These are phyloP conservation scores for Allacma fusca DNA, from an alignment of 2,888 invertebrate genomes.

Conservation along the genomic window DNA sequence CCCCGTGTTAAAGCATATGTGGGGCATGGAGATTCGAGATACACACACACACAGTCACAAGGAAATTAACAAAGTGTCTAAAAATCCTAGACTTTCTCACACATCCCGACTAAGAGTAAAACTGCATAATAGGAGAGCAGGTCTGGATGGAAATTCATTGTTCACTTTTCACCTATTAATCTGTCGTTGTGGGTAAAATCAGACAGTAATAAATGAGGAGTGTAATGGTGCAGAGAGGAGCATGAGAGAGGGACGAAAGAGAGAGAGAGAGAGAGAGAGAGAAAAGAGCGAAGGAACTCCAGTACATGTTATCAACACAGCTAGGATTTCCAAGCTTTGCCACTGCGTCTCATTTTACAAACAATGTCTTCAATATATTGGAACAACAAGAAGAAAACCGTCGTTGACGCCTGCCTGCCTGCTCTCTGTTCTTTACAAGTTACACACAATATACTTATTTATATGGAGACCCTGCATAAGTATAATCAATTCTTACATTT, in stretches of 20 bases:
- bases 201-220: conserved; percentile 40
- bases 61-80: too few species aligned
- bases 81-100: too few species aligned
- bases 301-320: neutral
- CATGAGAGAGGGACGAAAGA: neutral
- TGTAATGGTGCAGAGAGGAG: conserved; percentile 6
- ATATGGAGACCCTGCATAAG: too few species aligned
- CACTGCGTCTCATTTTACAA: conserved; percentile 13
- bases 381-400: conserved; percentile 1
- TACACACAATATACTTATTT: neutral
- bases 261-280: neutral
- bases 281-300: neutral
- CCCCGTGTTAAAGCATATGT: too few species aligned
- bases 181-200: conserved; percentile 39
- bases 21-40: too few species aligned
- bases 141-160: neutral
- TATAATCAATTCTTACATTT: too few species aligned
- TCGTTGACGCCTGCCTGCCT: conserved; percentile 16
- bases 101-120: too few species aligned
- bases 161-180: conserved; percentile 31
- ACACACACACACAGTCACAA: too few species aligned
- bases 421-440: neutral
- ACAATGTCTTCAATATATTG: conserved; percentile 4
- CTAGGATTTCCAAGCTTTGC: neutral
- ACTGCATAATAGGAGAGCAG: neutral